Base-by-base conservation (phyloP, 2,888 invertebrate genomes). In the Thereva unica region DNA sequence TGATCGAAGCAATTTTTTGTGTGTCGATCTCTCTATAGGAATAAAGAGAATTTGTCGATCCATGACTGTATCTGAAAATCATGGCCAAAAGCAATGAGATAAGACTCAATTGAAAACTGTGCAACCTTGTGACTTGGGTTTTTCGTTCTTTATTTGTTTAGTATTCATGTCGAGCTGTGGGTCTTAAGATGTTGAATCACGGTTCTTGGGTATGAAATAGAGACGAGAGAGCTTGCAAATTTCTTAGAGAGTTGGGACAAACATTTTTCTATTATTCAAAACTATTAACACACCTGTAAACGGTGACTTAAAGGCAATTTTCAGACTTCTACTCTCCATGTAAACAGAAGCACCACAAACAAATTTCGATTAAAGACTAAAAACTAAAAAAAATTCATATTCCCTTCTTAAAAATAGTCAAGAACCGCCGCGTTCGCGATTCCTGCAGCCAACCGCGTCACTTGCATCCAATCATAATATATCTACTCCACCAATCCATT, bases 61-160 rank as follows among this genome's bases (percentile, higher is more conserved):
- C 47, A 37, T 41, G 41, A 10, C 41, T 50, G 50, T 61, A 61
- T 61, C 61, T 41, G 61, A 59, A 38, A 50, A 61, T 61, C 61
- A 61, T 61, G 50, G 61, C 61, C 49, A 61, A 61, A 49, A 61
- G 61, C 50, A 61, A 61, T 40, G 61, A 50, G 61, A 50, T 61
- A 23, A 23, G 61, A 61, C 47, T 47, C 49, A 23, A 50, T 50
- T 50, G 41, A 50, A 61, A 50, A 50, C 50, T 61, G 61, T 61
- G 61, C 40, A 61, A 61, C 61, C 50, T 50, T 61, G 50, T 50
- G 49, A 50, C 35, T 50, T 12, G 40, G 9, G 35, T 3, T 5
- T 23, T 5, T 45, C 37, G 6, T 8, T 40, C 41, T 61, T 41
- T 61, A 35, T 9, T 50, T 41, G 35, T 59, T 47, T 47, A 10